Base-by-base conservation (phyloP, 2,113 vertebrate genomes). In the Diphyllodes magnificus region DNA sequence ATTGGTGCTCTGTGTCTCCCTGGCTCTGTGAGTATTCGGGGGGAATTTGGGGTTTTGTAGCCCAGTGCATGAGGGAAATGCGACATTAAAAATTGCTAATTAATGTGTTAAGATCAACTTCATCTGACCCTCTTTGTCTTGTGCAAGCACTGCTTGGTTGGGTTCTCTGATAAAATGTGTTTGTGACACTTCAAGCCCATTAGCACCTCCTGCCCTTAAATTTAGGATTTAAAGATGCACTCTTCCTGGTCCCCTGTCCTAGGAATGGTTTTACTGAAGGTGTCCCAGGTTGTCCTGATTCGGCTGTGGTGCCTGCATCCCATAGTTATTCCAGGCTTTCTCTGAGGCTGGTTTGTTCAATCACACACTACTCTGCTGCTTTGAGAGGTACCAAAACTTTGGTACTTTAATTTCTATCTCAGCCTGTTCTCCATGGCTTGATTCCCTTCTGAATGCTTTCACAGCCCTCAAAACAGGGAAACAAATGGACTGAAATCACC, bases 1-100 rank as follows among this genome's bases (percentile, higher is more conserved):
- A 11, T 97, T 99, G 93, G 97, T 99, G 88, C 98, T 99, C 33
- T 99, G 99, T 96, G 99, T 99, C 28, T 98, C 98, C 2, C 98
- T 99, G 91, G 99, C 99, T 7, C 97, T 99, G 98, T 99, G 97
- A 99, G 98, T 99, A 98, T 66, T 85, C 60, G 0, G 0, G 18
- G 35, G 35, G 3, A 53, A 18, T 47, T 35, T 39, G 49, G 13
- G 53, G 4, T 25, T 78, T 77, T 80, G 1, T 50, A n/a, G 33
- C n/a, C 27, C 3, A 1, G 21, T 24, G 18, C 10, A 2, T 7
- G 56, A 45, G 39, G 14, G 47, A 78, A 73, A 33, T 11, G 10
- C 81, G 35, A n/a, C 3, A 1, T 10, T 31, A 15, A n/a, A 47
- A 12, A 35, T 69, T 75, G 49, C 53, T 85, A 24, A 44, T 35